Conservation (phyloP, 2,113 vertebrate genomes). For the Elephantulus edwardii region DNA sequence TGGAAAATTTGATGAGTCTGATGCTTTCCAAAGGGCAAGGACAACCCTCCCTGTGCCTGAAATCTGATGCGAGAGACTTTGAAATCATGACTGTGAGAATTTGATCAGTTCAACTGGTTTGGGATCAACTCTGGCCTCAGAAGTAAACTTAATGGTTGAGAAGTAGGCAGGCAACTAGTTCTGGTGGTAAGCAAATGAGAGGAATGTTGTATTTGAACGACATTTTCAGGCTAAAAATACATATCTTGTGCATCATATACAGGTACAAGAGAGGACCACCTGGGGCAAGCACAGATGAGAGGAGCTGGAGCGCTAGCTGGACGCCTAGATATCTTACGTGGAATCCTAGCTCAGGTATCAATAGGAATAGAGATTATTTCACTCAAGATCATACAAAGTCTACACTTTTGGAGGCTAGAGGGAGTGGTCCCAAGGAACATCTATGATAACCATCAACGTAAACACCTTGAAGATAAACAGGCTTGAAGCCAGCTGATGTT, state of each 20-base stretch:
- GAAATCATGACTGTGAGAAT: not conserved
- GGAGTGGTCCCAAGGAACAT: not conserved
- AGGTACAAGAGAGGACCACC: not conserved
- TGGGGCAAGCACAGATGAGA: not conserved
- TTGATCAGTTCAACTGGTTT: not conserved
- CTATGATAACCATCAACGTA: not conserved
- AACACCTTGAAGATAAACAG: not conserved
- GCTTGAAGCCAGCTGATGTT: not conserved
- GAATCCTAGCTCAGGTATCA: not conserved
- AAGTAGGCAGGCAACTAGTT: not conserved
- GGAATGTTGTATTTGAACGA: not conserved
- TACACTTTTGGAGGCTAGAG: not conserved
- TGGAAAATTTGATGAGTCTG: not conserved
- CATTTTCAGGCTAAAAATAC: not conserved
- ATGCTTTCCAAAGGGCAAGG: not conserved
- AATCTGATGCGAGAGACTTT: not conserved
- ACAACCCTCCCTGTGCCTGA: not conserved
- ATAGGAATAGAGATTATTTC: not conserved
- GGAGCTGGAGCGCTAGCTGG: not conserved
- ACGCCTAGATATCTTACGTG: not conserved
- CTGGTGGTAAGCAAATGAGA: not conserved
- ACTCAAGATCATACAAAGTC: not conserved
- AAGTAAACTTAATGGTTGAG: not conserved
- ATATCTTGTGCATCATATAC: not conserved
- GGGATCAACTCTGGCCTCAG: not conserved